A percentile compares a stretch with the other conserved stretches of the same genome.
phyloP scores from a whole-genome alignment of 1,140 invertebrate genomes.

The Diachasmimorpha longicaudata region DNA sequence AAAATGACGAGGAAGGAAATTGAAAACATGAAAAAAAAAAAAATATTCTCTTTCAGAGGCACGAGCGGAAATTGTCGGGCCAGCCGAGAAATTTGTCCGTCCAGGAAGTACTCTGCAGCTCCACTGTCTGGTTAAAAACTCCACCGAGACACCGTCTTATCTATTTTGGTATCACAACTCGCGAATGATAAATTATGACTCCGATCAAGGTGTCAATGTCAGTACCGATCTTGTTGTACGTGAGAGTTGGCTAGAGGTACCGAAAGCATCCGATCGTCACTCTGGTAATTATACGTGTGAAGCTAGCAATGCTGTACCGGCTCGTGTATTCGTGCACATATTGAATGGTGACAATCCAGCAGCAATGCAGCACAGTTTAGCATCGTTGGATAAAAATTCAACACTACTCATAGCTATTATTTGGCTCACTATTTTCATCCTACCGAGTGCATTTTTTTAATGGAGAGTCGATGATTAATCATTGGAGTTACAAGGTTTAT shows the following conservation, averaged over 20 bases:
- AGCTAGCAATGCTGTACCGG: conserved; percentile 83
- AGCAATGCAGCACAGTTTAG: conserved; percentile 58
- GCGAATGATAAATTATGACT: conserved; percentile 88
- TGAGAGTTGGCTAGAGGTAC: conserved; percentile 71
- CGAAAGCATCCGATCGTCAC: conserved; percentile 71
- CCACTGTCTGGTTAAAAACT: conserved; percentile 79
- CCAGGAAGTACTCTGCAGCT: conserved; percentile 82
- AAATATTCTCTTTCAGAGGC: conserved; percentile 70
- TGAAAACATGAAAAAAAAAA: neutral
- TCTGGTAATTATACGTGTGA: conserved; percentile 89
- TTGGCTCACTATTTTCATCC: neutral
- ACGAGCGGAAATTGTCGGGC: conserved; percentile 82
- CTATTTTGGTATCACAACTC: conserved; percentile 92
- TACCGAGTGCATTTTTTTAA: neutral
- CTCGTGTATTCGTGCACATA: conserved; percentile 84
- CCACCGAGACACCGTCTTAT: conserved; percentile 81
- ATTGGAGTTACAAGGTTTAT: neutral
- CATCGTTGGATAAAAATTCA: neutral
- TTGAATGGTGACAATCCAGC: conserved; percentile 76
- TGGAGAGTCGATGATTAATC: neutral
- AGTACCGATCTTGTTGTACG: conserved; percentile 70
- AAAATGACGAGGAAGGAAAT: neutral
- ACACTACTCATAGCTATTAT: neutral
- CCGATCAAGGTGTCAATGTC: conserved; percentile 82
- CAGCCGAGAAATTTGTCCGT: conserved; percentile 84